A percentile compares a stretch with the other conserved stretches of the same genome.
phyloP scores from a whole-genome alignment of 2,797 vertebrate species.

The Echiichthys vipera region DNA sequence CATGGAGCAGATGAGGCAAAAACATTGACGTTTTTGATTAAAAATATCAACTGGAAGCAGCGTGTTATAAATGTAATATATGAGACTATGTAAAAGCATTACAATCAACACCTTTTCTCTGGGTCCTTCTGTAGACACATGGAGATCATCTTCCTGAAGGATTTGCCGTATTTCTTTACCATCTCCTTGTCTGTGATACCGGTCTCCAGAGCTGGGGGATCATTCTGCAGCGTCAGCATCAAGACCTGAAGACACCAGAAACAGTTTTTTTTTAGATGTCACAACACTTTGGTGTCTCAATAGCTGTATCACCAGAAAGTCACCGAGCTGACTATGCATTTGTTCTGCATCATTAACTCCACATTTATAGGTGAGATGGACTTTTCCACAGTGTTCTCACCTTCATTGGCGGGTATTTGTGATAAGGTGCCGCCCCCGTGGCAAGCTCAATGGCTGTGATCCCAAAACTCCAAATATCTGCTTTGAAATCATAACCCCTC shows the following conservation, averaged over 20 bases:
- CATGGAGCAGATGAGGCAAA: background rate
- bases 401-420: conserved; percentile 99
- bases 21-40: background rate
- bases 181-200: conserved; percentile 97
- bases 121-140: conserved; percentile 97
- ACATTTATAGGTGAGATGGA: background rate
- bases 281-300: background rate
- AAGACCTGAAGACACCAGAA: conserved; percentile 85
- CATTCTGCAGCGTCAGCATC: conserved; percentile 97
- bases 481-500: conserved; percentile 97
- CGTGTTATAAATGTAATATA: background rate
- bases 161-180: conserved; percentile 97
- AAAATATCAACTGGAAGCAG: background rate
- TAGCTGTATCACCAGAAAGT: background rate
- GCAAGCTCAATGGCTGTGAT: conserved; percentile 97
- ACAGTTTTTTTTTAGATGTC: background rate
- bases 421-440: conserved; percentile 95
- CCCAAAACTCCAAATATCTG: conserved; percentile 98
- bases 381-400: conserved; percentile 65
- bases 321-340: background rate
- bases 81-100: background rate
- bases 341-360: background rate
- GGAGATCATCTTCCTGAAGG: conserved; percentile 99
- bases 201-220: conserved; percentile 94
- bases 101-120: conserved; percentile 90